Percentiles rank a stretch among this genome's conserved stretches.
These are phyloP conservation scores for Amblyopsis hoosieri DNA, from an alignment of 2,797 vertebrate species.

Conservation along the genomic window DNA sequence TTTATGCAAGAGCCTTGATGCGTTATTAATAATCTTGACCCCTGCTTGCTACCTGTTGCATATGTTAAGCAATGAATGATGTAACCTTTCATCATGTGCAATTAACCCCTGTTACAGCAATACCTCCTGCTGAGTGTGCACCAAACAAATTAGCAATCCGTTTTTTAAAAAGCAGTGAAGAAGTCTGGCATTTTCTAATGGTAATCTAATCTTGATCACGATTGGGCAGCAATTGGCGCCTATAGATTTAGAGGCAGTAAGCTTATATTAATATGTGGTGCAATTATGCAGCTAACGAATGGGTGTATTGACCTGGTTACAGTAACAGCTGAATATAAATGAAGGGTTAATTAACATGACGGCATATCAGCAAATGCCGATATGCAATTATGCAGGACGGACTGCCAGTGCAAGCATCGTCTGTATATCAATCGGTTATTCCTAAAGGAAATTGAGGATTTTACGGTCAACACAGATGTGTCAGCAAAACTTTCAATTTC, in stretches of 20 bases:
- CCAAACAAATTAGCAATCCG: conserved; percentile 43
- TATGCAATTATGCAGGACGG: conserved; percentile 38
- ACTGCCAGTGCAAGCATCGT: conserved; percentile 15
- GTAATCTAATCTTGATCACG: conserved; percentile 37
- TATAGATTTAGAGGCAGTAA: conserved; percentile 16
- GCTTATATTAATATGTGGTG: conserved; percentile 9
- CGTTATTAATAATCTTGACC: conserved; percentile 7
- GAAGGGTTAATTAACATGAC: conserved; percentile 61
- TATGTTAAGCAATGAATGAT: conserved; percentile 49
- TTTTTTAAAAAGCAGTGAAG: conserved; percentile 1
- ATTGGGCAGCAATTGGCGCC: conserved; percentile 8
- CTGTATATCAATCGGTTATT: conserved; percentile 36
- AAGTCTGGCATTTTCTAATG: conserved; percentile 8
- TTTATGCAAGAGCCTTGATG: too few relatives aligned
- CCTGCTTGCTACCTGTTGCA: conserved; percentile 26
- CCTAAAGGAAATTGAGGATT: conserved; percentile 19
- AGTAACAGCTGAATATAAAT: conserved; percentile 52
- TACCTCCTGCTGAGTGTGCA: conserved; percentile 45
- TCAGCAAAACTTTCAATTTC: conserved; percentile 7
- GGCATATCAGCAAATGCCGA: conserved; percentile 34
- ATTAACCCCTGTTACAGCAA: conserved; percentile 52
- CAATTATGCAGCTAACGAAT: conserved; percentile 57
- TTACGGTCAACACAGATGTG: conserved; percentile 26
- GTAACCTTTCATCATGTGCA: conserved; percentile 54
- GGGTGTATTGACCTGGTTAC: conserved; percentile 40